Evolutionary conservation across 2,888 invertebrate species (phyloP).

Genomic region (Alloplasta piceator): DNA sequence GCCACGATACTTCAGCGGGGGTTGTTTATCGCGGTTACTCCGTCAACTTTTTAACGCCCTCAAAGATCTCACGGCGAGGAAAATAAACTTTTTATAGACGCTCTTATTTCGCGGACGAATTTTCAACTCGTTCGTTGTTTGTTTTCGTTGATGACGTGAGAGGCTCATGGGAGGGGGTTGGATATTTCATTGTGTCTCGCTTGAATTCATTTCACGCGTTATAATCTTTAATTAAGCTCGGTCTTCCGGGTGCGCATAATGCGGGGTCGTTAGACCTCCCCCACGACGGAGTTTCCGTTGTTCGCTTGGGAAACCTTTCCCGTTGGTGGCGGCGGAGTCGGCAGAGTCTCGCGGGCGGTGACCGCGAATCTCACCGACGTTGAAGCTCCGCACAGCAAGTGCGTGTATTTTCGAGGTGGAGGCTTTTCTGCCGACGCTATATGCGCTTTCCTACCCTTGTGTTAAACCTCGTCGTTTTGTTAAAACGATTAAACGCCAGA

Average conservation of each 20-base stretch:
- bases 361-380: conserved; percentile 56
- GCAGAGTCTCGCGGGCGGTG: conserved; percentile 65
- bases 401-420: no score
- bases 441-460: conserved; percentile 28
- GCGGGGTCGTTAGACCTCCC: conserved; percentile 74
- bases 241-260: conserved; percentile 75
- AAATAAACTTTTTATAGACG: no score
- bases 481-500: conserved; percentile 63
- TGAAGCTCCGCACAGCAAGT: not conserved
- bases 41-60: no score
- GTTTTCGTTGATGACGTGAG: conserved; percentile 24
- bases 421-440: not conserved
- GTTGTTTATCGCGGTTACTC: no score
- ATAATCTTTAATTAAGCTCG: conserved; percentile 80
- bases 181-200: conserved; percentile 66
- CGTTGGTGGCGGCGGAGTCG: conserved; percentile 27
- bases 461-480: conserved; percentile 63
- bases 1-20: no score
- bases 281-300: conserved; percentile 49
- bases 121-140: conserved; percentile 35
- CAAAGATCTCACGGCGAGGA: no score
- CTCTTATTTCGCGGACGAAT: no score
- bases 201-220: conserved; percentile 79
- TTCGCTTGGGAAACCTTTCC: no score
- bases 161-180: not conserved